These are phyloP conservation scores for Sylvilagus bachmani DNA, from an alignment of 2,113 vertebrate genomes.

Conservation along the genomic window DNA sequence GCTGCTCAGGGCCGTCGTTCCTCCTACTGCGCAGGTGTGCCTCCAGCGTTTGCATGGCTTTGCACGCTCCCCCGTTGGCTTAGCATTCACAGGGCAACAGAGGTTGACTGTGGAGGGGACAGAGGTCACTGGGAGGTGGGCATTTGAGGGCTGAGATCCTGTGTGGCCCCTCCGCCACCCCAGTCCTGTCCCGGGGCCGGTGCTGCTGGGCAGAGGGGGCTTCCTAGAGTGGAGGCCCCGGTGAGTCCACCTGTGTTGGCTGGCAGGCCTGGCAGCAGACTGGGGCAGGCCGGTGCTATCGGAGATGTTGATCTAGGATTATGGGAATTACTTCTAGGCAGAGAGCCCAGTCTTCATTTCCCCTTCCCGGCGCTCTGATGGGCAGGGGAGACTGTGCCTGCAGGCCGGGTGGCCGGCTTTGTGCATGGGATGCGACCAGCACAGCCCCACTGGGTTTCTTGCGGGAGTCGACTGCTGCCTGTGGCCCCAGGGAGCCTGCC, in stretches of 20 bases:
- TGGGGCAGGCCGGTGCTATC: neutral
- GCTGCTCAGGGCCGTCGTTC: neutral
- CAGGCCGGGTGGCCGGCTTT: neutral
- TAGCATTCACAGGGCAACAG: neutral
- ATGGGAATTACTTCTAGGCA: constrained; percentile 56
- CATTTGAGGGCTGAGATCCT: neutral
- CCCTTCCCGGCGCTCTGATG: neutral
- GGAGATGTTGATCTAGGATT: constrained; percentile 61
- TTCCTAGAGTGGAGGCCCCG: neutral
- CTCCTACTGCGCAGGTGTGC: neutral
- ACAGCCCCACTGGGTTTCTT: neutral
- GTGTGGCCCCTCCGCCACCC: neutral
- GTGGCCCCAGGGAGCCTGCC: neutral
- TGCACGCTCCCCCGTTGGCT: neutral
- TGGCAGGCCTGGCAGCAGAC: neutral
- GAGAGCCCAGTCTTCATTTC: constrained; percentile 46
- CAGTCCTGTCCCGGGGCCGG: neutral
- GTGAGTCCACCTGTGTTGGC: too few relatives aligned
- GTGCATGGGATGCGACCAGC: neutral
- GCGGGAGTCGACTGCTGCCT: neutral
- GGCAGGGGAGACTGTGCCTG: neutral
- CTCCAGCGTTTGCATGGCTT: neutral
- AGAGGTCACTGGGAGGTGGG: neutral
- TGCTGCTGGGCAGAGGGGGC: neutral
- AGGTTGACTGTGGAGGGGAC: neutral